These are phyloP conservation scores for Tolmerus cingulatus DNA, from an alignment of 2,888 invertebrate genomes.

Conservation along the genomic window DNA sequence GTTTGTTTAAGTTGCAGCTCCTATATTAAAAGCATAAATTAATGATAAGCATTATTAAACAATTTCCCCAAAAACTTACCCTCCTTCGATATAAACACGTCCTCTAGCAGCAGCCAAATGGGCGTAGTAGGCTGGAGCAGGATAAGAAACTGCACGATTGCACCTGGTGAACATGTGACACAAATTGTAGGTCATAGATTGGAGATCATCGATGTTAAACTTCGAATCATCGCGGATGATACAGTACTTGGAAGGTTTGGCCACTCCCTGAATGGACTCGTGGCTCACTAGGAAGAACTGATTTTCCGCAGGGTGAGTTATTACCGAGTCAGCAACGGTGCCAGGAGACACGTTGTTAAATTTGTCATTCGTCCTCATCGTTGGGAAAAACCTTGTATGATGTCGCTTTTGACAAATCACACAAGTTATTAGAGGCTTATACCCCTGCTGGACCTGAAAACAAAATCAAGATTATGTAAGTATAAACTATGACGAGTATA, in stretches of 20 bases:
- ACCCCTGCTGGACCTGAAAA: constrained; percentile 61
- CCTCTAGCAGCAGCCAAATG: constrained; percentile 84
- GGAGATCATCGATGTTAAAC: constrained; percentile 76
- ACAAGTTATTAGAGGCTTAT: constrained; percentile 84
- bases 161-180: constrained; percentile 89
- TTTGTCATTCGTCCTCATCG: constrained; percentile 54
- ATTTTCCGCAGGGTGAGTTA: constrained; percentile 85
- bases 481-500: background rate
- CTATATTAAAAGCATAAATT: background rate
- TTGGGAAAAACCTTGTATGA: constrained; percentile 78
- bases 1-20: background rate
- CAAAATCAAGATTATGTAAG: background rate
- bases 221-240: constrained; percentile 81
- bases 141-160: constrained; percentile 83
- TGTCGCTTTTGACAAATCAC: constrained; percentile 96
- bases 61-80: constrained; percentile 50
- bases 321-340: constrained; percentile 84
- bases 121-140: constrained; percentile 87
- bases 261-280: constrained; percentile 81
- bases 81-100: constrained; percentile 58
- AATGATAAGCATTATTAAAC: background rate
- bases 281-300: constrained; percentile 87
- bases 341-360: constrained; percentile 84
- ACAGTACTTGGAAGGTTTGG: constrained; percentile 86
- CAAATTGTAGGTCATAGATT: constrained; percentile 80